Conservation (phyloP, 37 sponge, comb jelly and placozoan species). For the Tethya wilhelma region DNA sequence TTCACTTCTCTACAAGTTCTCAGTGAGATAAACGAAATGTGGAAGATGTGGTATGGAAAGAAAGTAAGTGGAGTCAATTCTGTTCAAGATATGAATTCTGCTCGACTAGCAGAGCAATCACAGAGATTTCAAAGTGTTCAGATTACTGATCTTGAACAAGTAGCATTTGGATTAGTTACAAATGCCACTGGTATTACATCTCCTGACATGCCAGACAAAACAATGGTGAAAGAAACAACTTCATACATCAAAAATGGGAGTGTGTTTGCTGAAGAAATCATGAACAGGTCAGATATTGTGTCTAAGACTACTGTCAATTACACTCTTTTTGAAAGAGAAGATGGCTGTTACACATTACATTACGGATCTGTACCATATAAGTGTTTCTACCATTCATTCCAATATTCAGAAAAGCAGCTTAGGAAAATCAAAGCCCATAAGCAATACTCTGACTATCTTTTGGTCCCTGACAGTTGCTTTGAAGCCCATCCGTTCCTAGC, state of each 20-base stretch:
- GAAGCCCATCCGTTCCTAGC: constrained; percentile 36
- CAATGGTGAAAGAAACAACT: neutral
- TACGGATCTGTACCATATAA: constrained; percentile 3
- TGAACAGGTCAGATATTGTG: neutral
- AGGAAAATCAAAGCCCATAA: too few relatives aligned
- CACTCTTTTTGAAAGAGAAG: constrained; percentile 32
- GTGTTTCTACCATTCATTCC: constrained; percentile 18
- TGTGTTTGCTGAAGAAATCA: constrained; percentile 39
- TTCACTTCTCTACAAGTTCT: constrained; percentile 14
- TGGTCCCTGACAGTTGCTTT: constrained; percentile 8
- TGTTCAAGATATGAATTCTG: neutral
- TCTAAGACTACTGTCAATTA: neutral
- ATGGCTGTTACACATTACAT: constrained; percentile 29
- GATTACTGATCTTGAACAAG: too few relatives aligned
- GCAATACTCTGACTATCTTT: neutral
- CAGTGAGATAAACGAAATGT: neutral
- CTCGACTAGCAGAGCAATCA: neutral
- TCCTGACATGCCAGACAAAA: neutral
- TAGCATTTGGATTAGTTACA: neutral
- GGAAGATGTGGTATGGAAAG: constrained; percentile 34
- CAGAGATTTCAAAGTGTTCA: too few relatives aligned
- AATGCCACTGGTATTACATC: neutral
- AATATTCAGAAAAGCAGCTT: neutral
- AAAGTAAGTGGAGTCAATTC: neutral
- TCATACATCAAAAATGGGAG: neutral